A percentile compares a stretch with the other conserved stretches of the same genome.
phyloP scores from a whole-genome alignment of 2,797 vertebrate species.

The Huso huso region DNA sequence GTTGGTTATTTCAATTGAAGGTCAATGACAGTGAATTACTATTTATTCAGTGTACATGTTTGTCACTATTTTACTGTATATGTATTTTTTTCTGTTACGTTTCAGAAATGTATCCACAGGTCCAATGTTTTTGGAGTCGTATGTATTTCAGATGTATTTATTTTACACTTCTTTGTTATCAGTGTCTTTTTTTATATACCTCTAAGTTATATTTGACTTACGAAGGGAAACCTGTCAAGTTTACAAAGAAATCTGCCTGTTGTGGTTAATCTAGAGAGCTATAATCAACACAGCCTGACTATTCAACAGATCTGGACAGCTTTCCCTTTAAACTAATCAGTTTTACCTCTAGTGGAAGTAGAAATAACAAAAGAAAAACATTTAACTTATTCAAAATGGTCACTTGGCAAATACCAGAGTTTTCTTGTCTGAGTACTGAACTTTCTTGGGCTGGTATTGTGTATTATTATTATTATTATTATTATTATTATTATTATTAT shows the following conservation, averaged over 20 bases:
- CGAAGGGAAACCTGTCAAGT: conserved; percentile 63
- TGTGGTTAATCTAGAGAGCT: conserved; percentile 16
- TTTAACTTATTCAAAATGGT: conserved; percentile 73
- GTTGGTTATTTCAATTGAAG: conserved; percentile 28
- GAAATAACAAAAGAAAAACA: conserved; percentile 65
- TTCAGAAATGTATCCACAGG: conserved; percentile 71
- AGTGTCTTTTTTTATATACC: conserved; percentile 77
- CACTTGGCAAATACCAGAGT: conserved; percentile 33
- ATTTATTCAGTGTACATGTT: conserved; percentile 47
- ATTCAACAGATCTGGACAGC: conserved; percentile 31
- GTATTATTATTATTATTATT: conserved; percentile 7
- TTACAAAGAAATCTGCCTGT: conserved; percentile 63
- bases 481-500: conserved; percentile 6
- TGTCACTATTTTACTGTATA: conserved; percentile 54
- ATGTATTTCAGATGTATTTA: conserved; percentile 84
- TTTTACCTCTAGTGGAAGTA: conserved; percentile 73
- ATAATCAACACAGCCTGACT: conserved; percentile 34
- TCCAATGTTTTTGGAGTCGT: conserved; percentile 67
- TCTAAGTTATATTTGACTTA: conserved; percentile 71
- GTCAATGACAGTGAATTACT: conserved; percentile 41
- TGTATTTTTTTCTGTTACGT: conserved; percentile 61
- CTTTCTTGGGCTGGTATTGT: conserved; percentile 12
- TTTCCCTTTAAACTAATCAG: conserved; percentile 44
- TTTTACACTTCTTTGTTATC: conserved; percentile 76
- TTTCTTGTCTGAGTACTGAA: neutral